Percentiles rank a stretch among this genome's conserved stretches.
These are phyloP conservation scores for Alauda arvensis DNA, from an alignment of 2,797 vertebrate species.

Conservation along the genomic window DNA sequence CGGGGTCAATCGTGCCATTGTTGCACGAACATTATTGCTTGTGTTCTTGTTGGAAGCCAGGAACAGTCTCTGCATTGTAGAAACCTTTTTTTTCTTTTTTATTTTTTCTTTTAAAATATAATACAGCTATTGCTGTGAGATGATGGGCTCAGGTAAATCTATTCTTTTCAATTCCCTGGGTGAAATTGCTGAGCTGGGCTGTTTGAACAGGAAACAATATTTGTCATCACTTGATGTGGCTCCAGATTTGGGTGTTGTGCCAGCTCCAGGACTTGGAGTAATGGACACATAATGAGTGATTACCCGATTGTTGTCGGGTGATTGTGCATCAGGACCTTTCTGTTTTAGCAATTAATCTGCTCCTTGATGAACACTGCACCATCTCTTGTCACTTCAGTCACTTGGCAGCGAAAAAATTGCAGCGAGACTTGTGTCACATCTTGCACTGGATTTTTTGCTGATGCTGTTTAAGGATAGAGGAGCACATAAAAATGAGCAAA, in stretches of 20 bases:
- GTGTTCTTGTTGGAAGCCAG: neutral
- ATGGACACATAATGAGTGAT: constrained; percentile 6
- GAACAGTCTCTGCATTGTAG: neutral
- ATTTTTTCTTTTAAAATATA: neutral
- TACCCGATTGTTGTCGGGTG: neutral
- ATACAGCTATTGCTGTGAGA: neutral
- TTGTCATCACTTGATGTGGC: neutral
- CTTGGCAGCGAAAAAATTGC: neutral
- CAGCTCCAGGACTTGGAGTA: neutral
- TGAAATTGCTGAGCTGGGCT: neutral
- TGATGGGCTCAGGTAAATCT: neutral
- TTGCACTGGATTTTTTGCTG: neutral
- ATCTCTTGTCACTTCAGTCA: neutral
- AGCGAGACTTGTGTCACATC: fast-evolving
- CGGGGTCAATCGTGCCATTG: neutral
- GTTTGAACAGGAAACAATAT: neutral
- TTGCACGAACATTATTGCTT: neutral
- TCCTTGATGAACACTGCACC: neutral
- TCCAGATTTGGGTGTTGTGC: neutral
- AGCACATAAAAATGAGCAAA: neutral
- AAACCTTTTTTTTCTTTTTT: neutral
- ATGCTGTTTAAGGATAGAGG: neutral
- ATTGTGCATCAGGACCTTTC: constrained; percentile 20
- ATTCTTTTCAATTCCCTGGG: neutral
- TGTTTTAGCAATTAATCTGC: constrained; percentile 17